Percentiles rank a stretch among this genome's conserved stretches.
These are phyloP conservation scores for Alligator sinensis DNA, from an alignment of 2,113 vertebrate genomes.

Conservation along the genomic window DNA sequence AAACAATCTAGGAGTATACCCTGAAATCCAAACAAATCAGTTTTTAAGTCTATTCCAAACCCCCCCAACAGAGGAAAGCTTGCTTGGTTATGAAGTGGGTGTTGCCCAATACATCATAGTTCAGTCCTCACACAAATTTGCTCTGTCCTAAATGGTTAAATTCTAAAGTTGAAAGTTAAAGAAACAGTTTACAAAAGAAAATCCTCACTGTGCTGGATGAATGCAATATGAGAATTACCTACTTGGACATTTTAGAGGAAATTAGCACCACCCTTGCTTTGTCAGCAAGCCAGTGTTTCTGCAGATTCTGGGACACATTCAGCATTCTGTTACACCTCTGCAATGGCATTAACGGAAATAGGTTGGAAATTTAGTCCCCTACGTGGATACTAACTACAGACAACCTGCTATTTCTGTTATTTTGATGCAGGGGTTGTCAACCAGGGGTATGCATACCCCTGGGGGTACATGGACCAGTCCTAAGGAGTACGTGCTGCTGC, in stretches of 20 bases:
- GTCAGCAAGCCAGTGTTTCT: not conserved
- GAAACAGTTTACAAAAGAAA: slow-evolving; percentile 4
- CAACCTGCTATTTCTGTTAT: not conserved
- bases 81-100: not conserved
- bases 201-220: not conserved
- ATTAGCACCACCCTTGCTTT: not conserved
- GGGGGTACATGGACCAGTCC: no score
- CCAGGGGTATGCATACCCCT: no score
- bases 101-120: not conserved
- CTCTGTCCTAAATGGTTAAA: slow-evolving; percentile 4
- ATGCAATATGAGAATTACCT: not conserved
- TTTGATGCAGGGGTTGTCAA: not conserved
- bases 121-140: not conserved
- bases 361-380: fast-evolving
- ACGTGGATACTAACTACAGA: not conserved
- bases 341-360: not conserved
- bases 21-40: not conserved
- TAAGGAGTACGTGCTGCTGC: no score
- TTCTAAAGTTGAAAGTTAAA: slow-evolving; percentile 9
- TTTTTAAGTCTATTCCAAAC: not conserved
- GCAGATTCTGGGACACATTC: not conserved
- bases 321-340: not conserved
- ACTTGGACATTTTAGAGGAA: not conserved
- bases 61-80: not conserved
- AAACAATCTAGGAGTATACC: not conserved